Evolutionary conservation across 2,888 invertebrate genomes (phyloP), one percentile per base, ranked within the genome.

Genomic region (Microchrysa polita): DNA sequence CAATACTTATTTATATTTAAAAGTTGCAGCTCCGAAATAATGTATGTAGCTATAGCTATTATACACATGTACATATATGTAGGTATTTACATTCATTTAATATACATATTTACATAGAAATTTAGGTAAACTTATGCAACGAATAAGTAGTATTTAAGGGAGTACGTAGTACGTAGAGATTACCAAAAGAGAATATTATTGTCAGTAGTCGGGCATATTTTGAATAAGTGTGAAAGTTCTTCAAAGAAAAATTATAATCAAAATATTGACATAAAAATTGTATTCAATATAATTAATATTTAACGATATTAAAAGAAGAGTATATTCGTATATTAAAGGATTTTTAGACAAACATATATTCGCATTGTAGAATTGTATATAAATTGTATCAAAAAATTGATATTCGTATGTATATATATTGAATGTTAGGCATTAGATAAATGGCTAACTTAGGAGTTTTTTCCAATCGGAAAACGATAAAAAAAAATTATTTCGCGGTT

Each of bases 131-230:
- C 83, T 81, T 82, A 83, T 84, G 84, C 84, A 84, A 84, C 84
- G 84, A 84, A 84, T 84, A 84, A 83, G 77, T 83, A 84, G 23
- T 10, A n/a, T 82, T 83, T 83, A 84, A 84, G 83, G 83, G 16
- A 69, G n/a, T 48, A n/a, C n/a, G n/a, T n/a, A n/a, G n/a, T n/a
- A n/a, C n/a, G n/a, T n/a, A n/a, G n/a, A 48, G 48, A 48, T 48
- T 65, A 42, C 27, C 27, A 5, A 16, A n/a, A 48, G 14, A 65
- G n/a, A 20, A 42, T 65, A 65, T 63, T 63, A 63, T 48, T 44
- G 65, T 48, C 65, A 65, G 34, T 48, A 20, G 20, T 20, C 40
- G 9, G 40, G 18, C 5, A 65, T n/a, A 48, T 23, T 65, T 44
- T n/a, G n/a, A n/a, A n/a, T n/a, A n/a, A n/a, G 42, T 48, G 40